Evolutionary conservation across 2,888 invertebrate species (phyloP), one percentile per base, ranked within the genome.

Genomic region (Coleophora flavipennella): DNA sequence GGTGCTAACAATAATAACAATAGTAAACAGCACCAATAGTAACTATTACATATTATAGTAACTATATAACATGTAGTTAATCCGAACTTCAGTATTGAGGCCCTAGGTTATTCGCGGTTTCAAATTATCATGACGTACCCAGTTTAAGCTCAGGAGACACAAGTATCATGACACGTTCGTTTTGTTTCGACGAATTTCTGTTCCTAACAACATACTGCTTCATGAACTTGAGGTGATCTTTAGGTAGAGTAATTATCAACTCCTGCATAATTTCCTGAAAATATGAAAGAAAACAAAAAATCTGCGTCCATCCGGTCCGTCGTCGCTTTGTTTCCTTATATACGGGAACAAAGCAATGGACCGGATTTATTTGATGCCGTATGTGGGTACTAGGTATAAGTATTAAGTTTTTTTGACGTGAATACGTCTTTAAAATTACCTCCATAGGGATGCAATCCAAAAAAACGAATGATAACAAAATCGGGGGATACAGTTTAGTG

Each of bases 161-260:
- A 3, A 88, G 69, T 8, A 91, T 43, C 3, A 91, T 63, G 14
- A 91, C 72, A 12, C 88, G 75, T 47, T 87, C 80, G 0, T 87
- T 62, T 6, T 83, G 80, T 49, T 86, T 85, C 12, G 85, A 70
- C 43, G 67, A 76, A 49, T 78, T 73, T 9, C 77, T 59, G 8
- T 86, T 85, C 34, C 80, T 81, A 14, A 61, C 56, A 1, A 90
- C 55, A 41, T 85, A 86, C 44, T 88, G 74, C 54, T 89, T 90
- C 61, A 90, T 76, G 49, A 89, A 90, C 38, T 86, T 75, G 14
- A 90, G 59, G 53, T 90, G 91, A 56, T 91, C 90, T 13, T 71
- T 78, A 0, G 91, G 91, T 46, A 88, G 72, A 45, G 85, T 75
- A 2, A 91, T 67, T 0, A 89, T 65, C 11, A 91, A 59, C 55